Base-by-base conservation (phyloP, 2,113 vertebrate species). In the Trogon melanurus region DNA sequence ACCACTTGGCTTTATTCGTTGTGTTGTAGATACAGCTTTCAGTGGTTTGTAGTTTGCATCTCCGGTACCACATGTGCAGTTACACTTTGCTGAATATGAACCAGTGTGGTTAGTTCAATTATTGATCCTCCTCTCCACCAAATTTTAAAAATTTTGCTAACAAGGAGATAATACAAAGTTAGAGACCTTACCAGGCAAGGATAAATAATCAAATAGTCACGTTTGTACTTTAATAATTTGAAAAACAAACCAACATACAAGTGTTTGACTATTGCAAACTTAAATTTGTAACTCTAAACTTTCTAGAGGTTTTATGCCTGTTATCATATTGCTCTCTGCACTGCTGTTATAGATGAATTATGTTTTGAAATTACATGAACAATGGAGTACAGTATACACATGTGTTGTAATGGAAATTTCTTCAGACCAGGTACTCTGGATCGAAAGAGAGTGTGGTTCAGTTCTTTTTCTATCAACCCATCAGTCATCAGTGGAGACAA, bases 391-490 rank as follows among this genome's bases (percentile, higher is more conserved):
- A 16, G 14, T 38, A 48, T 85, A 58, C 47, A 66, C 29, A 70
- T n/a, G 18, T 54, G 16, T 94, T 75, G 54, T 95, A 96, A 96
- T n/a, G 44, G 53, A 87, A 95, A 74, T 97, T 94, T 97, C 82
- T 97, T 80, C 95, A 99, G 99, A 98, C 98, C 96, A 99, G 98
- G 97, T 99, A 98, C 66, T 98, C 96, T 3, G 98, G 95, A 69
- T 95, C 98, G 32, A 98, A 98, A 93, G 99, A 99, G 95, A 99
- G 98, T 3, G 90, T 98, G 80, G 97, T 99, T 88, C 99, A 99
- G 83, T 99, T 99, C 97, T 98, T 98, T 60, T 99, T 98, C 92
- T 98, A 98, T 96, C 98, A 99, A 93, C 98, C 98, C 54, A 98
- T 99, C 96, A 98, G 98, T 91, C 98, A 98, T 45, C 98, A 98